A percentile compares a stretch with the other conserved stretches of the same genome.
phyloP scores from a whole-genome alignment of 2,888 invertebrate genomes.

The Ferrisia virgata region DNA sequence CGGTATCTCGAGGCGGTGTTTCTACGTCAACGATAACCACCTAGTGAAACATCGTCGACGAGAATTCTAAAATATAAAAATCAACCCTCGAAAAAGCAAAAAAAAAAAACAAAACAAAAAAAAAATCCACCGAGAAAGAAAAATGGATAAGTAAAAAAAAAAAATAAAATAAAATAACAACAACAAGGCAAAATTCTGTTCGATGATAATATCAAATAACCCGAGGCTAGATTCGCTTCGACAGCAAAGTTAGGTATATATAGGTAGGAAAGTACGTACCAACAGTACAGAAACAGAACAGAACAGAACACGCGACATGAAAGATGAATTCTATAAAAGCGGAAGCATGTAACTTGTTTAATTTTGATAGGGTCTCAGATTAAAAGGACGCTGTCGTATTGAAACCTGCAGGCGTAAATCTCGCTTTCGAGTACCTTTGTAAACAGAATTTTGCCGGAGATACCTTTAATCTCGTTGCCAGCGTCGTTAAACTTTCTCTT shows the following conservation, averaged over 20 bases:
- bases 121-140: background rate
- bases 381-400: slow-evolving; percentile 45
- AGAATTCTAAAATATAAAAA: background rate
- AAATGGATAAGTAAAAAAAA: background rate
- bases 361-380: slow-evolving; percentile 46
- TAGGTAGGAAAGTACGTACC: background rate
- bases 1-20: background rate
- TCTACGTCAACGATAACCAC: background rate
- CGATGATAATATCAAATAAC: slow-evolving; percentile 44
- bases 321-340: slow-evolving; percentile 45
- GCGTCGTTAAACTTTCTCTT: background rate
- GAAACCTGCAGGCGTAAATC: slow-evolving; percentile 39
- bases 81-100: background rate
- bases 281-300: too few species aligned
- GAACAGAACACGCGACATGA: background rate
- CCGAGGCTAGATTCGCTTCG: background rate
- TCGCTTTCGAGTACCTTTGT: slow-evolving; percentile 38
- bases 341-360: slow-evolving; percentile 47
- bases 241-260: background rate
- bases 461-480: slow-evolving; percentile 39
- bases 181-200: slow-evolving; percentile 32
- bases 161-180: too few species aligned
- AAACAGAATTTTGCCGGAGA: slow-evolving; percentile 35
- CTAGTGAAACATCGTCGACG: slow-evolving; percentile 4
- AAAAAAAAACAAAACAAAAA: too few species aligned